Percentiles rank a stretch among this genome's conserved stretches.
Evolutionary conservation across 2,888 invertebrate species (phyloP).

Genomic region (Willowsia nigromaculata): DNA sequence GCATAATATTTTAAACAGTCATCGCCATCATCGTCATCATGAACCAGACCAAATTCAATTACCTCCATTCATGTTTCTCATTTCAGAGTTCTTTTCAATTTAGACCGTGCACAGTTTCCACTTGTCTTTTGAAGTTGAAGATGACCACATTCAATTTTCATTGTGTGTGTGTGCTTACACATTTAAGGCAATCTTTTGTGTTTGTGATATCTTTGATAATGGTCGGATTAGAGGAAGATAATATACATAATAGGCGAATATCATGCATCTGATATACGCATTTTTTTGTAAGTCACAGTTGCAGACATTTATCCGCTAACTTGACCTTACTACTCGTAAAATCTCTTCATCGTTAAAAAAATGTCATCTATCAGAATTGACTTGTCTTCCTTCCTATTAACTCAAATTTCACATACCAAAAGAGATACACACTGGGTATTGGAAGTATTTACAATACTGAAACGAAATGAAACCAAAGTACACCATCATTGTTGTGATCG

Average conservation of each 20-base stretch:
- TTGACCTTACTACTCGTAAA: slow-evolving; percentile 55
- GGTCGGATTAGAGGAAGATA: background rate
- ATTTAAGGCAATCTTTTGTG: slow-evolving; percentile 29
- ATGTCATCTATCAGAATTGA: slow-evolving; percentile 59
- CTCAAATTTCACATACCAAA: background rate
- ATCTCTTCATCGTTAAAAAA: slow-evolving; percentile 27
- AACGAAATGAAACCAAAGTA: no score
- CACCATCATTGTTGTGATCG: background rate
- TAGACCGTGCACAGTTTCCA: background rate
- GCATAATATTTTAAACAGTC: background rate
- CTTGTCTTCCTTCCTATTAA: slow-evolving; percentile 60
- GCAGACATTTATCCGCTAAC: slow-evolving; percentile 51
- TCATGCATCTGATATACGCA: background rate
- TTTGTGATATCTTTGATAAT: background rate
- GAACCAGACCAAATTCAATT: slow-evolving; percentile 54
- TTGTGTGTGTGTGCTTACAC: background rate
- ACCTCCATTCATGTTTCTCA: slow-evolving; percentile 50
- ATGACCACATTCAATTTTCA: slow-evolving; percentile 18
- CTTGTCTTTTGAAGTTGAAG: slow-evolving; percentile 27
- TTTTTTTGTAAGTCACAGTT: background rate
- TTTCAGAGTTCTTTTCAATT: slow-evolving; percentile 17
- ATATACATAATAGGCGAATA: background rate
- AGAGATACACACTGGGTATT: background rate
- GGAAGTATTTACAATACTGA: no score
- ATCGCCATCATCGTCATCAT: background rate